These are phyloP conservation scores for Alca torda DNA, from an alignment of 2,797 vertebrate genomes.

Conservation along the genomic window DNA sequence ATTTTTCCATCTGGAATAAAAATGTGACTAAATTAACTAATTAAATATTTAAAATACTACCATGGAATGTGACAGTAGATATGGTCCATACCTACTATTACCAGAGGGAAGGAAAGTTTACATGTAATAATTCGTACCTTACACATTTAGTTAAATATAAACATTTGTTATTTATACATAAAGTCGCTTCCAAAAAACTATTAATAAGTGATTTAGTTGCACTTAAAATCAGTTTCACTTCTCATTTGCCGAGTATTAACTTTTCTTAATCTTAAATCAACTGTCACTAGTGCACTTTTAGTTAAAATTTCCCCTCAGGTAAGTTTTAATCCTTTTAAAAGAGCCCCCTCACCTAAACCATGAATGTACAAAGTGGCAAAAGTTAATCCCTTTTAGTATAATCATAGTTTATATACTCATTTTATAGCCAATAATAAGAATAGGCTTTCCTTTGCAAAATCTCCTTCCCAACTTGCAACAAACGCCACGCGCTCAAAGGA, in stretches of 20 bases:
- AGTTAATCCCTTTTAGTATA: slow-evolving; percentile 91
- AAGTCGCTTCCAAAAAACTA: slow-evolving; percentile 83
- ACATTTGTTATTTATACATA: slow-evolving; percentile 88
- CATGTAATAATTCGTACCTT: slow-evolving; percentile 81
- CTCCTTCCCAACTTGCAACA: slow-evolving; percentile 69
- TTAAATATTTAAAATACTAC: slow-evolving; percentile 79
- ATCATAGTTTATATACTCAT: slow-evolving; percentile 84
- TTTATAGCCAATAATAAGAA: slow-evolving; percentile 77
- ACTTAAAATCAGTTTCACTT: slow-evolving; percentile 77
- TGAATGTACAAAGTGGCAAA: slow-evolving; percentile 84
- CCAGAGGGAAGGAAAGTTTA: slow-evolving; percentile 74
- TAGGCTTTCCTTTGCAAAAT: slow-evolving; percentile 85
- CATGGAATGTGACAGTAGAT: slow-evolving; percentile 81
- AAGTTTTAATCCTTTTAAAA: slow-evolving; percentile 83
- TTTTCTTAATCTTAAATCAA: slow-evolving; percentile 78
- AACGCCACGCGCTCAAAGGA: slow-evolving; percentile 73
- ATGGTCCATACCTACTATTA: slow-evolving; percentile 71
- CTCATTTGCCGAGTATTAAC: slow-evolving; percentile 76
- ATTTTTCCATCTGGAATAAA: slow-evolving; percentile 76
- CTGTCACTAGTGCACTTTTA: slow-evolving; percentile 76
- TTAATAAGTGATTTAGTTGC: slow-evolving; percentile 84
- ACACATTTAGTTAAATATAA: slow-evolving; percentile 87
- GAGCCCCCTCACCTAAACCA: slow-evolving; percentile 89
- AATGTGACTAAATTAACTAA: slow-evolving; percentile 76
- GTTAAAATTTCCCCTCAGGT: slow-evolving; percentile 84